These are phyloP conservation scores for Chloropsis hardwickii DNA, from an alignment of 2,113 vertebrate genomes.

Conservation along the genomic window DNA sequence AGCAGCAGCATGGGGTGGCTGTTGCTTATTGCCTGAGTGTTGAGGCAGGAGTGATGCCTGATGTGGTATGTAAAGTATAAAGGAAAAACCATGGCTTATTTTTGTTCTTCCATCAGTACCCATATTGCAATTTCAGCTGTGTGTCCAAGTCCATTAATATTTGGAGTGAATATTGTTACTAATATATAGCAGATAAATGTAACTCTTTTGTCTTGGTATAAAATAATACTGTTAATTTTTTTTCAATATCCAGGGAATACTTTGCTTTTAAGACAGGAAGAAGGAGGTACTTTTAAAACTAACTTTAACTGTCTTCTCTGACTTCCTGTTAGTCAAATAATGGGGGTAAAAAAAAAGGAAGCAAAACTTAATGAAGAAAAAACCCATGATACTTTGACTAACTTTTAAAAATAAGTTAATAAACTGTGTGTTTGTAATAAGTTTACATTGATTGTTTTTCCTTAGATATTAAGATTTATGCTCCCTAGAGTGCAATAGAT, in stretches of 20 bases:
- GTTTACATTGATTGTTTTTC: neutral
- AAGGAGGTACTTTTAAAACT: neutral
- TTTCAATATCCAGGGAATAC: neutral
- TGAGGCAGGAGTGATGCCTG: neutral
- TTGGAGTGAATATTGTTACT: neutral
- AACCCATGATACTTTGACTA: neutral
- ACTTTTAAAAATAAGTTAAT: neutral
- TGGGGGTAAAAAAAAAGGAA: neutral
- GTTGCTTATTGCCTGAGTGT: neutral
- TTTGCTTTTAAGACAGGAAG: neutral
- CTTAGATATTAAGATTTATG: neutral
- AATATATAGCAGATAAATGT: neutral
- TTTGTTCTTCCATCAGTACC: neutral
- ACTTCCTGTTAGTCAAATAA: neutral
- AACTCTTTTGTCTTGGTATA: neutral
- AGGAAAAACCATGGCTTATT: neutral
- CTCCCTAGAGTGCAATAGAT: neutral
- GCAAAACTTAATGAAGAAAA: neutral
- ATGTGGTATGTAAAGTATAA: fast-evolving
- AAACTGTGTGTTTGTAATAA: neutral
- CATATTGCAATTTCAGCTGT: neutral
- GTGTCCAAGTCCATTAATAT: neutral
- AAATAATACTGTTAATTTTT: neutral
- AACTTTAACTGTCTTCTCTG: neutral
- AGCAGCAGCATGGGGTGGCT: neutral